These are phyloP conservation scores for Camelus dromedarius DNA, from an alignment of 2,113 vertebrate genomes.

Conservation along the genomic window DNA sequence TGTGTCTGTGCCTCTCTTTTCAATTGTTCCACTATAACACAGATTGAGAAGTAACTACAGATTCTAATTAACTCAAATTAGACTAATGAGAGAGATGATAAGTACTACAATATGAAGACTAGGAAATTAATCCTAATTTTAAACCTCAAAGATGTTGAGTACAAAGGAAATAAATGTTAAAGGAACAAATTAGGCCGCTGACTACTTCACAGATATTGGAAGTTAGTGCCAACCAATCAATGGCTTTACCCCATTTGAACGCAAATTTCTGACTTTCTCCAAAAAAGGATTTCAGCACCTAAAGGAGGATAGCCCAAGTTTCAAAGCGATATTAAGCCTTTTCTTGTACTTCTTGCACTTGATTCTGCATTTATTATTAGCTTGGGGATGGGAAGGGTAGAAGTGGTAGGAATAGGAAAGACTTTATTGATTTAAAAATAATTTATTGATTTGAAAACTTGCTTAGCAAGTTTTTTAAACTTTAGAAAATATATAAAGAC, in stretches of 20 bases:
- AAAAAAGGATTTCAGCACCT: conserved; percentile 62
- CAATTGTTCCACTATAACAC: conserved; percentile 84
- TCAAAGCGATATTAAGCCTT: neutral
- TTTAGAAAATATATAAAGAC: conserved; percentile 33
- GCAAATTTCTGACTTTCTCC: neutral
- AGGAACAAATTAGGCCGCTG: neutral
- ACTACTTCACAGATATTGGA: neutral
- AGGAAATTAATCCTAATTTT: conserved; percentile 57
- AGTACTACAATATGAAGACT: conserved; percentile 42
- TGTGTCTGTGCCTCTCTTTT: conserved; percentile 89
- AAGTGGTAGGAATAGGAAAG: neutral
- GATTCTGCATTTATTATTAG: neutral
- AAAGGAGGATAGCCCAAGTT: conserved; percentile 54
- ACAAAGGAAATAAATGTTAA: conserved; percentile 55
- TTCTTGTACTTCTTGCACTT: neutral
- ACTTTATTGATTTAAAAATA: neutral
- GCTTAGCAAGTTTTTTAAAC: neutral
- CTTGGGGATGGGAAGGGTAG: neutral
- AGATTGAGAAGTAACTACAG: conserved; percentile 86
- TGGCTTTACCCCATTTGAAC: neutral
- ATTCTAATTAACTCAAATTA: conserved; percentile 92
- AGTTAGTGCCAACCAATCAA: neutral
- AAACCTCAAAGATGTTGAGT: neutral
- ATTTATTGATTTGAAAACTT: neutral
- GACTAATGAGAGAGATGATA: conserved; percentile 86